phyloP scores from a whole-genome alignment of 2,797 vertebrate species.

The Tinamus major region DNA sequence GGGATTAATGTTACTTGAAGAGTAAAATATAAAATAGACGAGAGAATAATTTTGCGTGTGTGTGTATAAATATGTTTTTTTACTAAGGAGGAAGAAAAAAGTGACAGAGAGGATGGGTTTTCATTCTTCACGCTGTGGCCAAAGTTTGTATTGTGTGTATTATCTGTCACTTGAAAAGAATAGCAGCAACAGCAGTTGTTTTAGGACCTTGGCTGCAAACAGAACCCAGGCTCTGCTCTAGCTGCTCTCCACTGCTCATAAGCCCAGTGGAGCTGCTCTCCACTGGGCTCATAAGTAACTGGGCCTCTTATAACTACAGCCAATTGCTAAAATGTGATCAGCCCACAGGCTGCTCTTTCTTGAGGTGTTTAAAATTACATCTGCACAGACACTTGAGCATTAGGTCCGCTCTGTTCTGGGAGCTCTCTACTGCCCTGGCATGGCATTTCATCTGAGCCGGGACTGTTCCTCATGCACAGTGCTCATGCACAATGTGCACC shows the following conservation, averaged over 20 bases:
- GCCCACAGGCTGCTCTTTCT: background rate
- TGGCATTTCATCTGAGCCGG: background rate
- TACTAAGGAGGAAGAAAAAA: background rate
- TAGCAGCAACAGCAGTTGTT: background rate
- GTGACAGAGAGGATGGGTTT: background rate
- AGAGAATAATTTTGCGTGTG: background rate
- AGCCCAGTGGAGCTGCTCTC: too few species aligned
- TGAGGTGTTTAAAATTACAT: background rate
- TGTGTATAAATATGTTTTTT: background rate
- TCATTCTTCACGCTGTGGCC: background rate
- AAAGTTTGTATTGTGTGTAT: rapidly evolving
- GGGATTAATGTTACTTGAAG: background rate
- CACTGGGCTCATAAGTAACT: background rate
- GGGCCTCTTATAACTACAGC: background rate
- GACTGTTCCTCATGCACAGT: background rate
- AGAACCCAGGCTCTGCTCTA: background rate
- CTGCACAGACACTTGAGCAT: background rate
- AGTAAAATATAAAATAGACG: background rate
- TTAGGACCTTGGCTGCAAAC: background rate
- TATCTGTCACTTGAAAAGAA: background rate
- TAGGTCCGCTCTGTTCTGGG: rapidly evolving
- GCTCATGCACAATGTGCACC: background rate
- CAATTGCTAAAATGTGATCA: background rate
- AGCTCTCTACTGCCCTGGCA: background rate
- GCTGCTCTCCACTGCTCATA: too few species aligned